Conservation (phyloP, 2,797 vertebrate genomes). For the Nothura maculosa region DNA sequence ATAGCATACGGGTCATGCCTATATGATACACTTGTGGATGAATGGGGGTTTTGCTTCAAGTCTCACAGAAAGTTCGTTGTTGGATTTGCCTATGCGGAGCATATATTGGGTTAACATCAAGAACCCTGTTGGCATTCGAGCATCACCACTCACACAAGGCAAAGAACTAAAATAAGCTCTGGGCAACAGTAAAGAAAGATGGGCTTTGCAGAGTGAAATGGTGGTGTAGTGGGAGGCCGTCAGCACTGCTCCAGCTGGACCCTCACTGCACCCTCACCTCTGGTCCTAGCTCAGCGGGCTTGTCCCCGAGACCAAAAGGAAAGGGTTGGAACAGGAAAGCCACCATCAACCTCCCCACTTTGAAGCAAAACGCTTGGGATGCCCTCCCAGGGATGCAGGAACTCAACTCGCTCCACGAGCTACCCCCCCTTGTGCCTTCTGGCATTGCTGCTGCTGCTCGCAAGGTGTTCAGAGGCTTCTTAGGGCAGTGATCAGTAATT, state of each 20-base stretch:
- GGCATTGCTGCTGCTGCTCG: background rate
- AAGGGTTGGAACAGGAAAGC: background rate
- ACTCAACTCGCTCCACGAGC: background rate
- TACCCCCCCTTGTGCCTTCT: background rate
- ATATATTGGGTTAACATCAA: background rate
- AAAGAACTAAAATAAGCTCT: background rate
- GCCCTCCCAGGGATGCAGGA: background rate
- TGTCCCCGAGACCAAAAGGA: background rate
- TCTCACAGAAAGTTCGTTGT: background rate
- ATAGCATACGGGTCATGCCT: slow-evolving; percentile 18
- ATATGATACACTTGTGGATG: slow-evolving; percentile 1
- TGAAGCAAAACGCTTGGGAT: fast-evolving
- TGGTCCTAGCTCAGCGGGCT: too few species aligned
- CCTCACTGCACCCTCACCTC: too few species aligned
- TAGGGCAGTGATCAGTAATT: background rate
- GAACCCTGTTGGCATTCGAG: background rate
- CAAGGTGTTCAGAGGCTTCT: background rate
- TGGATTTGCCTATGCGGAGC: background rate
- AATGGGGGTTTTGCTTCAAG: background rate
- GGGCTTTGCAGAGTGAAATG: too few species aligned
- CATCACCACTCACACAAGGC: background rate
- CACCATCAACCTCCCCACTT: background rate
- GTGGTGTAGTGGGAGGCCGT: too few species aligned
- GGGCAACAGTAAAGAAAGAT: background rate
- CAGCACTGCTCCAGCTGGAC: too few species aligned